Percentiles rank a stretch among this genome's conserved stretches.
phyloP scores from a whole-genome alignment of 2,113 vertebrate species.

The Microtus pennsylvanicus region DNA sequence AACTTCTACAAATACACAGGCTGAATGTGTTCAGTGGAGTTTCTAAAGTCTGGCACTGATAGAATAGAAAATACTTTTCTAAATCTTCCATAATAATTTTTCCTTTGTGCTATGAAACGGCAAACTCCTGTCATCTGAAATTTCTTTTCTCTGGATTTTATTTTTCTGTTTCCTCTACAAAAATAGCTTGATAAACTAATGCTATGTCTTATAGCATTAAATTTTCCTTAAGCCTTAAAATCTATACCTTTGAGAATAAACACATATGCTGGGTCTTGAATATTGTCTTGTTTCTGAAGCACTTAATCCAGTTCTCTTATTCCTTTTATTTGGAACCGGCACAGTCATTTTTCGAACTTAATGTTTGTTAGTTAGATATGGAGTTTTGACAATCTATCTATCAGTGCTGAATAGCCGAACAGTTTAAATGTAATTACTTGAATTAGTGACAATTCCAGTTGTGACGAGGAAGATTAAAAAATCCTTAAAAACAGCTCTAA shows the following conservation, averaged over 20 bases:
- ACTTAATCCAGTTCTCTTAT: neutral
- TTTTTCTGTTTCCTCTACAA: constrained; percentile 11
- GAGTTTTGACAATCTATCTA: constrained; percentile 18
- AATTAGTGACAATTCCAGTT: neutral
- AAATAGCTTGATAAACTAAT: constrained; percentile 4
- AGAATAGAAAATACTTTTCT: neutral
- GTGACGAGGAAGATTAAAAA: neutral
- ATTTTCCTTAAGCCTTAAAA: constrained; percentile 10
- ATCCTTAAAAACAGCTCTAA: neutral
- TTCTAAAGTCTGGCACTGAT: constrained; percentile 56
- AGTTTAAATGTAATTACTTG: constrained; percentile 1
- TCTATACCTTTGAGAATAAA: neutral
- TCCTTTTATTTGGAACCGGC: neutral
- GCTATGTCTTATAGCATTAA: neutral
- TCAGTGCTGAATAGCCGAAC: neutral
- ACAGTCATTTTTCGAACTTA: neutral
- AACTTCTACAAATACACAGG: constrained; percentile 58
- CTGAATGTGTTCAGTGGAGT: constrained; percentile 61
- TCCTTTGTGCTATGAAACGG: constrained; percentile 41
- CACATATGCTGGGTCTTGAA: constrained; percentile 1
- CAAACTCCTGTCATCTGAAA: neutral
- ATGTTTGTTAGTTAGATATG: neutral
- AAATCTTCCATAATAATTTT: constrained; percentile 57
- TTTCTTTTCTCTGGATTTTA: constrained; percentile 55
- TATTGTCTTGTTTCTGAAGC: constrained; percentile 8